A percentile compares a stretch with the other conserved stretches of the same genome.
Evolutionary conservation across 1,140 invertebrate species (phyloP).

Genomic region (Cardiocondyla obscurior): DNA sequence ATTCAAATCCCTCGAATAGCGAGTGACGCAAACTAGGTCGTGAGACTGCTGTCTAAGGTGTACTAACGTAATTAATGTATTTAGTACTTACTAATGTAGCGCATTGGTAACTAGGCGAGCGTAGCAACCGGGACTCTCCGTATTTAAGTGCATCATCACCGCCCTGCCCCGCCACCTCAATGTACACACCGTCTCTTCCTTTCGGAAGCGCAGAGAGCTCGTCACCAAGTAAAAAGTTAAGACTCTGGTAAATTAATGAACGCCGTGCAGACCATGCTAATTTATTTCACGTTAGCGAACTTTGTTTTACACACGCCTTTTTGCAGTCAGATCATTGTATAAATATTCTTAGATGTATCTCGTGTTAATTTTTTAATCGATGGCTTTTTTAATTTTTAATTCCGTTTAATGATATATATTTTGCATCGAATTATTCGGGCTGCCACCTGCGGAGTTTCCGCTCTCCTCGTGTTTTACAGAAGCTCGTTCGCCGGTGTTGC

Average conservation of each 20-base stretch:
- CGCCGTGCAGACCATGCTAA: background rate
- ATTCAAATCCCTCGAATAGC: background rate
- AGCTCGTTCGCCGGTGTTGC: background rate
- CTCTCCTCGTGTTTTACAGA: background rate
- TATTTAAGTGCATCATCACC: slow-evolving; percentile 23
- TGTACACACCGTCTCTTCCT: background rate
- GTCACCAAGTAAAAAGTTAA: background rate
- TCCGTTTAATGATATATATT: background rate
- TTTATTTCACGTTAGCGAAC: background rate
- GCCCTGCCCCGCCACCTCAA: background rate
- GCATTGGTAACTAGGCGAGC: background rate
- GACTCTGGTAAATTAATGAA: slow-evolving; percentile 1
- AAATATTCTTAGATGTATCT: background rate
- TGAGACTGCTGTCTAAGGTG: slow-evolving; percentile 9
- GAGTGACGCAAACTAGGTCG: background rate
- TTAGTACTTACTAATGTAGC: slow-evolving; percentile 21
- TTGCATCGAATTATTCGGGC: background rate
- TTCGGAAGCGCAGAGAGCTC: background rate
- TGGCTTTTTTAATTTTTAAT: background rate
- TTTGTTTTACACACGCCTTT: background rate
- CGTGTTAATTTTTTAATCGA: background rate
- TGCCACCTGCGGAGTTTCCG: background rate
- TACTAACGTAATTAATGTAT: slow-evolving; percentile 43
- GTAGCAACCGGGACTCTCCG: background rate
- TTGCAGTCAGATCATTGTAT: background rate